Percentiles rank a stretch among this genome's conserved stretches.
phyloP scores from a whole-genome alignment of 2,888 invertebrate species.

The Calameuta pallipes region DNA sequence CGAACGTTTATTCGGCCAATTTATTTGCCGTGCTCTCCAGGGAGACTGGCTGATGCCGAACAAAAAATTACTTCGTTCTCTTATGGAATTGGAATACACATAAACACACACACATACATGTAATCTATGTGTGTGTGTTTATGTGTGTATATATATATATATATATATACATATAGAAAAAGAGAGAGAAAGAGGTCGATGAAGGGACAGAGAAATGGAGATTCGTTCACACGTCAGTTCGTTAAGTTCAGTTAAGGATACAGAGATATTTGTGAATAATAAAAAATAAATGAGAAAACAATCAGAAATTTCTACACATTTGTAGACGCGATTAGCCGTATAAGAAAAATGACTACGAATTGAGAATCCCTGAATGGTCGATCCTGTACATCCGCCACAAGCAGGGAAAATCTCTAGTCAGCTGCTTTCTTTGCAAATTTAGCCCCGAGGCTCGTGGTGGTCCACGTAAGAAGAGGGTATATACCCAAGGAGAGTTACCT shows the following conservation, averaged over 20 bases:
- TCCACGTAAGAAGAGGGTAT: slow-evolving; percentile 6
- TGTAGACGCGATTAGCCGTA: neutral
- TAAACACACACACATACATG: neutral
- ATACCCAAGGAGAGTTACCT: neutral
- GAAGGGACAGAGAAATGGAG: neutral
- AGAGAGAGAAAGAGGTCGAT: neutral
- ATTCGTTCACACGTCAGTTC: neutral
- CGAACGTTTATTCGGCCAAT: slow-evolving; percentile 29
- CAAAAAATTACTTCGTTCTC: neutral
- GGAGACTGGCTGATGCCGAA: neutral
- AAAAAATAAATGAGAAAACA: neutral
- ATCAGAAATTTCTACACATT: neutral
- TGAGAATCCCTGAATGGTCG: slow-evolving; percentile 40
- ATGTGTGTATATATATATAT: no score
- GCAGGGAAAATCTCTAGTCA: slow-evolving; percentile 53
- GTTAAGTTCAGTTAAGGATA: neutral
- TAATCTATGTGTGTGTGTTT: neutral
- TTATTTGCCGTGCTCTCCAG: slow-evolving; percentile 27
- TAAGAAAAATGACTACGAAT: slow-evolving; percentile 8
- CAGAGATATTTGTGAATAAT: neutral
- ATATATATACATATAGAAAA: neutral
- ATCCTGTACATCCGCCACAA: slow-evolving; percentile 24
- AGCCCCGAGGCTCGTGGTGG: slow-evolving; percentile 35
- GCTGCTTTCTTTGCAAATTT: slow-evolving; percentile 61
- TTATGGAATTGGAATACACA: neutral